phyloP scores from a whole-genome alignment of 2,113 vertebrate genomes.

The Helogale parvula region DNA sequence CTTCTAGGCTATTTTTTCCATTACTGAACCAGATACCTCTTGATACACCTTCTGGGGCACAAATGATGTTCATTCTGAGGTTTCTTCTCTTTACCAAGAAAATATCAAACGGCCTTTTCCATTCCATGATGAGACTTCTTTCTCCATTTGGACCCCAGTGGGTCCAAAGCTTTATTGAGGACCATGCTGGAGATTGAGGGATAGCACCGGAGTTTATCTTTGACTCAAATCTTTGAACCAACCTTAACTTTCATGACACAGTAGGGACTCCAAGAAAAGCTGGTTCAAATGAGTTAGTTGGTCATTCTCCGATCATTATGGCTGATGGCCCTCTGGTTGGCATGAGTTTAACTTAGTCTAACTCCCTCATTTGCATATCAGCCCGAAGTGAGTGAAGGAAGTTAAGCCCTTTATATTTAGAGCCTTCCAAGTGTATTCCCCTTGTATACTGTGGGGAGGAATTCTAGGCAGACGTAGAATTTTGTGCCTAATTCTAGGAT shows the following conservation, averaged over 20 bases:
- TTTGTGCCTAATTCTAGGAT: conserved; percentile 39
- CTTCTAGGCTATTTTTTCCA: neutral
- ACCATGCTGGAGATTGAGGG: neutral
- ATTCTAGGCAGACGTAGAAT: conserved; percentile 43
- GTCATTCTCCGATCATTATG: conserved; percentile 75
- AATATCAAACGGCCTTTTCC: neutral
- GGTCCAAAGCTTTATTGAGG: neutral
- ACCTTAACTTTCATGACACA: conserved; percentile 70
- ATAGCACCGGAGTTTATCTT: conserved; percentile 30
- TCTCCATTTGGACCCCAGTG: neutral
- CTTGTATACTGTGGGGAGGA: conserved; percentile 56
- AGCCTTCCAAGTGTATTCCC: conserved; percentile 75
- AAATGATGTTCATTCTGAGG: neutral
- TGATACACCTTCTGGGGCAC: neutral
- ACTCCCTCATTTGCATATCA: conserved; percentile 74
- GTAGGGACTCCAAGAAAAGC: conserved; percentile 68
- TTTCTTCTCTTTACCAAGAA: neutral
- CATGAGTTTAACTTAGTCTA: conserved; percentile 82
- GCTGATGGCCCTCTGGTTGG: conserved; percentile 84
- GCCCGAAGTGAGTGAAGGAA: conserved; percentile 72
- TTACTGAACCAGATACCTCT: neutral
- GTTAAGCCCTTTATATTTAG: conserved; percentile 80
- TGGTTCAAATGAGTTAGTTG: conserved; percentile 71
- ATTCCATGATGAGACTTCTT: neutral
- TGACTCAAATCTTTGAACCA: conserved; percentile 55